These are phyloP conservation scores for Amphipoea oculea DNA, from an alignment of 2,888 invertebrate genomes.

Conservation along the genomic window DNA sequence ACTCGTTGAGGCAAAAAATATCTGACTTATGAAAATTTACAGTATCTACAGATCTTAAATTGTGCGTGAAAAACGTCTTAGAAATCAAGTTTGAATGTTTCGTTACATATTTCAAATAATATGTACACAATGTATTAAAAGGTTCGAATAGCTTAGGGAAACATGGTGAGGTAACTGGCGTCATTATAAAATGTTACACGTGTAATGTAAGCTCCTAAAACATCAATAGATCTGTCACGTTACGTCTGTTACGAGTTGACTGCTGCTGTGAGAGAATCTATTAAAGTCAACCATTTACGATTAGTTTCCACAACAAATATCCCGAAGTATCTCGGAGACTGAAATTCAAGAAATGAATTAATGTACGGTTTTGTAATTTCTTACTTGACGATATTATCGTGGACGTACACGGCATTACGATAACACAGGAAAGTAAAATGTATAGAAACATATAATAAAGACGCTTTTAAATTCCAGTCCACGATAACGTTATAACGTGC, in stretches of 20 bases:
- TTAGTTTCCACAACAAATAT: constrained; percentile 5
- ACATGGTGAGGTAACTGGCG: constrained; percentile 24
- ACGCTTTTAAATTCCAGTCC: background rate
- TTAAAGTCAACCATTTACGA: background rate
- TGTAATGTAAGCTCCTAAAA: constrained; percentile 16
- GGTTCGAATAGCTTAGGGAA: constrained; percentile 25
- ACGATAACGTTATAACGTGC: background rate
- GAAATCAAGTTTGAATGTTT: constrained; percentile 8
- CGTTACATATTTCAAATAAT: constrained; percentile 9
- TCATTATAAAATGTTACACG: constrained; percentile 15
- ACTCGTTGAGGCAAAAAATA: background rate
- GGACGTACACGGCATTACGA: background rate
- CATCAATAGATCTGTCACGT: constrained; percentile 12
- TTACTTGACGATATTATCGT: background rate
- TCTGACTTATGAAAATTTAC: background rate
- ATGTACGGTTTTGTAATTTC: background rate
- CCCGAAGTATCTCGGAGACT: background rate
- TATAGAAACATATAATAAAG: background rate
- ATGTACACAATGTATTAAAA: constrained; percentile 18
- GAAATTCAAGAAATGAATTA: background rate
- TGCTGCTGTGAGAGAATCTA: constrained; percentile 3
- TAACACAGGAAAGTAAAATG: background rate
- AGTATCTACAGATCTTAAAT: background rate
- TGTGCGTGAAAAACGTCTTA: constrained; percentile 16
- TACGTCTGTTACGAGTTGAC: background rate